Percentiles rank a stretch among this genome's conserved stretches.
phyloP scores from a whole-genome alignment of 2,888 invertebrate species.

The Neoaliturus tenellus region DNA sequence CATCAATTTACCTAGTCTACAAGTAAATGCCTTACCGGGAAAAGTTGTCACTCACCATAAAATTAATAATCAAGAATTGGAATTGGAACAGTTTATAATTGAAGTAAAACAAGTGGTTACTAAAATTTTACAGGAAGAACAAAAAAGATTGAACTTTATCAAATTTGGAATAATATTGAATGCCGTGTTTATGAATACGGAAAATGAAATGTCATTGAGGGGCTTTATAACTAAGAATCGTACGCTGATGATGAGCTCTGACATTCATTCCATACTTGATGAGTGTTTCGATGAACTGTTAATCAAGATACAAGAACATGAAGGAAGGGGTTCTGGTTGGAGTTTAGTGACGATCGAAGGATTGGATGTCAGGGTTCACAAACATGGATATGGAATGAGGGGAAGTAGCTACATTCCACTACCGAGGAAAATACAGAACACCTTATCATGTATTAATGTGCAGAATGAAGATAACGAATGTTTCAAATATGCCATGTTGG shows the following conservation, averaged over 20 bases:
- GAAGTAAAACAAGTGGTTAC: background rate
- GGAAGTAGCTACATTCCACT: slow-evolving; percentile 1
- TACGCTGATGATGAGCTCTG: background rate
- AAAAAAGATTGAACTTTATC: background rate
- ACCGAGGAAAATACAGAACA: background rate
- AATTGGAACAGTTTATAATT: too few relatives aligned
- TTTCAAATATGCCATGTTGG: slow-evolving; percentile 25
- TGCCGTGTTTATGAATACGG: background rate
- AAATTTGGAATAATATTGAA: background rate
- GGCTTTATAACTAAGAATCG: background rate
- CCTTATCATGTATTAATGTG: slow-evolving; percentile 5
- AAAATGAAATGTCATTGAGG: background rate
- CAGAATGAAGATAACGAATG: background rate
- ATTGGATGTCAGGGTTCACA: too few relatives aligned
- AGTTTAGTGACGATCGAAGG: background rate
- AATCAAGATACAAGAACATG: slow-evolving; percentile 5
- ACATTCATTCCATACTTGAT: background rate
- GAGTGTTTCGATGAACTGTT: slow-evolving; percentile 6
- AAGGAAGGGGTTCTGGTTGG: slow-evolving; percentile 35
- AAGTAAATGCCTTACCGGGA: too few relatives aligned
- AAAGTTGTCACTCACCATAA: too few relatives aligned
- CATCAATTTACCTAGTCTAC: too few relatives aligned
- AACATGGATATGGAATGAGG: background rate
- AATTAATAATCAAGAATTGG: too few relatives aligned
- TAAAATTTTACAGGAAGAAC: background rate